Evolutionary conservation across 2,797 vertebrate genomes (phyloP).

Genomic region (Lycodopsis pacificus): DNA sequence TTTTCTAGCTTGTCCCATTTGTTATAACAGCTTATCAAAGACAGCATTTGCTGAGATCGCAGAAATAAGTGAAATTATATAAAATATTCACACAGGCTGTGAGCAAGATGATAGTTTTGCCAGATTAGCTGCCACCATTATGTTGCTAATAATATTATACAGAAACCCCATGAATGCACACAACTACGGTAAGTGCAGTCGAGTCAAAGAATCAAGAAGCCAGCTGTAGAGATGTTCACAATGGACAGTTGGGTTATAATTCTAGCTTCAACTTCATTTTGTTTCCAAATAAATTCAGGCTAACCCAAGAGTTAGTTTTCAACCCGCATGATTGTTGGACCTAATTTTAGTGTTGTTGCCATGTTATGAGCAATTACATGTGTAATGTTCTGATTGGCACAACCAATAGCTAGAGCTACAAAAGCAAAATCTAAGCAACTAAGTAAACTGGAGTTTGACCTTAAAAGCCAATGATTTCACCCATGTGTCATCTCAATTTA

Average conservation of each 20-base stretch:
- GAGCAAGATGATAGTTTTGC: neutral
- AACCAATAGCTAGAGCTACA: neutral
- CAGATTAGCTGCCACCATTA: neutral
- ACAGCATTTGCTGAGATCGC: neutral
- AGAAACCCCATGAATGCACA: neutral
- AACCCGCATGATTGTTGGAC: neutral
- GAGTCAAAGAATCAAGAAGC: neutral
- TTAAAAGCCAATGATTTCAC: slow-evolving; percentile 32
- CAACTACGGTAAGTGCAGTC: neutral
- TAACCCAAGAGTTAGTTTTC: neutral
- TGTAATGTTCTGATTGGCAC: neutral
- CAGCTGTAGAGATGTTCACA: neutral
- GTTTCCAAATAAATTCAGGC: neutral
- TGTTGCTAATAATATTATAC: neutral
- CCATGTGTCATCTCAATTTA: neutral
- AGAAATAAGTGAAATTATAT: neutral
- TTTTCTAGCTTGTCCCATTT: neutral
- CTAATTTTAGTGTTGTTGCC: neutral
- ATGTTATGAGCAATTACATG: neutral
- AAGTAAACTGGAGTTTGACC: slow-evolving; percentile 13
- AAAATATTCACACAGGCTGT: neutral
- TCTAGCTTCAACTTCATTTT: neutral
- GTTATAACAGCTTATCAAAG: neutral
- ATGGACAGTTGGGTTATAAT: neutral
- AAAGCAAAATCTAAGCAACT: neutral